Evolutionary conservation across 2,888 invertebrate genomes (phyloP).

Genomic region (Pachydiplax longipennis): DNA sequence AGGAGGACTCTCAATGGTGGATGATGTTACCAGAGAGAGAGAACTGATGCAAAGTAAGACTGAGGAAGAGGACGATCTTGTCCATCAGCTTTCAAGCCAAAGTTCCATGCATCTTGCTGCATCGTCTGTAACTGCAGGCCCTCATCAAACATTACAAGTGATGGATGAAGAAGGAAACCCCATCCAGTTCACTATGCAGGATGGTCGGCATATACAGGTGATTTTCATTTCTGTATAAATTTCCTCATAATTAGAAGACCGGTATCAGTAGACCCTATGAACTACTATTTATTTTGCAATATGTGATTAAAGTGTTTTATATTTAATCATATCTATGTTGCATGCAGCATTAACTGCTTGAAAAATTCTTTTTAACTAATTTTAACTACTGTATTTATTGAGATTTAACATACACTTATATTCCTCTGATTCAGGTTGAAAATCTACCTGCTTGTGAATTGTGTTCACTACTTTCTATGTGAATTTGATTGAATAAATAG

Average conservation of each 20-base stretch:
- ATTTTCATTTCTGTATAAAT: too few species aligned
- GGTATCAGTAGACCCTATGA: background rate
- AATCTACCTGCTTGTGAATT: too few species aligned
- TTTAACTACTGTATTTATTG: too few species aligned
- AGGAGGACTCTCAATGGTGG: slow-evolving; percentile 3
- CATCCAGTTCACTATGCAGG: slow-evolving; percentile 72
- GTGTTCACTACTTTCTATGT: too few species aligned
- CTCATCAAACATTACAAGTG: slow-evolving; percentile 61
- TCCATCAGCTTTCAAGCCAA: slow-evolving; percentile 9
- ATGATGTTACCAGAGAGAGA: background rate
- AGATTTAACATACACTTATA: too few species aligned
- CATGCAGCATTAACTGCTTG: too few species aligned
- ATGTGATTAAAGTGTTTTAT: too few species aligned
- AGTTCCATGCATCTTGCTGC: background rate
- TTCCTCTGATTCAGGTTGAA: too few species aligned
- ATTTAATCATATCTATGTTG: too few species aligned
- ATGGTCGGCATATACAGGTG: slow-evolving; percentile 71
- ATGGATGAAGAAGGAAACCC: slow-evolving; percentile 75
- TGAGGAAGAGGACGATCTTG: slow-evolving; percentile 46
- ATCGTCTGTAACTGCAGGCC: background rate
- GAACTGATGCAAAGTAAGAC: background rate
- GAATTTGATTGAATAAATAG: too few species aligned
- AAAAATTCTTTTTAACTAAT: too few species aligned
- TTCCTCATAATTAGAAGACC: background rate
- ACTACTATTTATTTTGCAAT: background rate